Conservation (phyloP, 2,797 vertebrate species). For the Pantherophis alleghaniensis region DNA sequence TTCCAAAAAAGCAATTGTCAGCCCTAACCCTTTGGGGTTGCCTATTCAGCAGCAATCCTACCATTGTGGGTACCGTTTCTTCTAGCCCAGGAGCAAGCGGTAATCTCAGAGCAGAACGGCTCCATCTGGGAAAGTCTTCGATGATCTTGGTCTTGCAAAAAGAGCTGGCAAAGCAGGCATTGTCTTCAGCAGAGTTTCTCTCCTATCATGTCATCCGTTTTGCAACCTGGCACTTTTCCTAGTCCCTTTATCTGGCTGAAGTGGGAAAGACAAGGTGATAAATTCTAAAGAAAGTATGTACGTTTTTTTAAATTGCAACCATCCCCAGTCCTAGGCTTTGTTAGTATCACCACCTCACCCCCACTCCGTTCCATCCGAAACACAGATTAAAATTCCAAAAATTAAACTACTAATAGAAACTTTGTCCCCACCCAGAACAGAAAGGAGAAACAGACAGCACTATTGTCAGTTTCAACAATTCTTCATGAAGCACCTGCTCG, state of each 20-base stretch:
- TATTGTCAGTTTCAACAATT: background rate
- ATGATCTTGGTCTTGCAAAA: background rate
- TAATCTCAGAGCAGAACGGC: background rate
- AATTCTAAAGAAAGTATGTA: background rate
- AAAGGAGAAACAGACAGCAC: background rate
- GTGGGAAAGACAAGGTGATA: background rate
- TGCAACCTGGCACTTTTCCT: background rate
- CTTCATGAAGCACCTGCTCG: background rate
- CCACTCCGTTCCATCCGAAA: background rate
- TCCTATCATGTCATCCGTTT: background rate
- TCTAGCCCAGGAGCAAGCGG: background rate
- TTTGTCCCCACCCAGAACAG: background rate
- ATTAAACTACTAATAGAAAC: background rate
- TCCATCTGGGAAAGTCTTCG: background rate
- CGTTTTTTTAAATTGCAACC: background rate
- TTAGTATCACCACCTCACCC: background rate
- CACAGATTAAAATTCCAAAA: background rate
- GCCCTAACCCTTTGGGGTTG: background rate
- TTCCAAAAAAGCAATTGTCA: background rate
- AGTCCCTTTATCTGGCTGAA: background rate
- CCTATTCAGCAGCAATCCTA: background rate
- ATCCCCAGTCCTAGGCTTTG: background rate
- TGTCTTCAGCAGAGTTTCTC: background rate
- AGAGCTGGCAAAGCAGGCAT: background rate
- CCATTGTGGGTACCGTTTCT: background rate